A percentile compares a stretch with the other conserved stretches of the same genome.
Conservation (phyloP, 2,888 invertebrate genomes). For the Villa cingulata region DNA sequence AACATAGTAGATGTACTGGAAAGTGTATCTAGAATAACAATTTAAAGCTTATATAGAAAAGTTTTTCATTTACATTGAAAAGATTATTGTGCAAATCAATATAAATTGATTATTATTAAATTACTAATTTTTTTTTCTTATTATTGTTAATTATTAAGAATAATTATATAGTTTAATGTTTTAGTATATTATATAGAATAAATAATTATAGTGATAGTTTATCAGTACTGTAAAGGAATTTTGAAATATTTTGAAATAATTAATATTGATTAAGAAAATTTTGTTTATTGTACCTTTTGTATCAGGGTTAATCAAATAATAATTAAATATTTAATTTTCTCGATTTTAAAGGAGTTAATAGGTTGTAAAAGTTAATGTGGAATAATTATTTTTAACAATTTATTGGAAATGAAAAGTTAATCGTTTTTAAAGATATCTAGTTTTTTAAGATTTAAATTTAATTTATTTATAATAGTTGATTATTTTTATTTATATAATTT, state of each 20-base stretch:
- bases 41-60: conserved; percentile 46
- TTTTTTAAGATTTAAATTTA: conserved; percentile 50
- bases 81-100: conserved; percentile 38
- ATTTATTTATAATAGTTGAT: conserved; percentile 24
- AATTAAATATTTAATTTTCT: too few species aligned
- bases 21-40: conserved; percentile 54
- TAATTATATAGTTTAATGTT: conserved; percentile 36
- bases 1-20: conserved; percentile 68
- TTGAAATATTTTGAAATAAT: conserved; percentile 41
- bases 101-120: conserved; percentile 27
- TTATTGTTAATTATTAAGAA: conserved; percentile 28
- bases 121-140: conserved; percentile 26
- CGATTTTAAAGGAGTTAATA: too few species aligned
- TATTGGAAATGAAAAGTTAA: conserved; percentile 52
- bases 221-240: conserved; percentile 45
- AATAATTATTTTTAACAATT: too few species aligned
- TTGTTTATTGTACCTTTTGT: too few species aligned
- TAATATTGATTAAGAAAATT: too few species aligned
- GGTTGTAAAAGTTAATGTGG: too few species aligned
- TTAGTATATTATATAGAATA: conserved; percentile 40
- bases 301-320: too few species aligned
- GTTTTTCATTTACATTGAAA: conserved; percentile 55
- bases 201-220: conserved; percentile 41
- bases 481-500: conserved; percentile 27
- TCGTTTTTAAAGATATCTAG: conserved; percentile 54